Base-by-base conservation (phyloP, 2,888 invertebrate genomes). In the Graphium colonna region DNA sequence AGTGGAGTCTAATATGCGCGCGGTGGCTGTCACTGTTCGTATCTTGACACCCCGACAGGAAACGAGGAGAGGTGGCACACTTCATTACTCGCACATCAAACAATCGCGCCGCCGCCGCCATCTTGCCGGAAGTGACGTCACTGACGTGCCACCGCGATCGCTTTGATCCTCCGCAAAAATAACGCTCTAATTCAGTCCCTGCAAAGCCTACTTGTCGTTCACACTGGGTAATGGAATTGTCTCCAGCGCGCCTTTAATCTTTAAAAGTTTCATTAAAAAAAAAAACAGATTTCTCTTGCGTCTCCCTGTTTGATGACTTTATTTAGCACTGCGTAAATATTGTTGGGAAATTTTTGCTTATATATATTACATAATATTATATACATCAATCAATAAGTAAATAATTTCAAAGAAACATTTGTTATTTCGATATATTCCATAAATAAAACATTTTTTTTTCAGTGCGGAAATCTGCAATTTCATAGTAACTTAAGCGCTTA, bases 41-140 rank as follows among this genome's bases (percentile, higher is more conserved):
- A 85, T 87, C 85, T 85, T 79, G 86, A 83, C 86, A 81, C 81
- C 78, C 77, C 78, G 80, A 74, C 79, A 80, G 84, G 83, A 83
- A 81, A 73, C 77, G 75, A 75, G 73, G 82, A 79, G 84, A 79
- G 79, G 75, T 81, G 82, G 79, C 82, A 85, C 81, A 89, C 89
- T 90, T 90, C 90, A 90, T 90, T 90, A 90, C 89, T 82, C 82
- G 81, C 78, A 82, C 84, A 85, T 89, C 89, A 89, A 89, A 90
- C 90, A 90, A 90, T 87, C 83, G 78, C 68, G 69, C 72, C 70
- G 71, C 68, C 73, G 79, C 75, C 86, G 85, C 86, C 88, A 87
- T 87, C 87, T 87, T 84, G 79, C 73, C 84, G 88, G 88, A 88
- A 80, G 82, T 85, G 80, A 83, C 79, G 77, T 83, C 81, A 80